phyloP scores from a whole-genome alignment of 2,113 vertebrate genomes.

The Casuarius casuarius region DNA sequence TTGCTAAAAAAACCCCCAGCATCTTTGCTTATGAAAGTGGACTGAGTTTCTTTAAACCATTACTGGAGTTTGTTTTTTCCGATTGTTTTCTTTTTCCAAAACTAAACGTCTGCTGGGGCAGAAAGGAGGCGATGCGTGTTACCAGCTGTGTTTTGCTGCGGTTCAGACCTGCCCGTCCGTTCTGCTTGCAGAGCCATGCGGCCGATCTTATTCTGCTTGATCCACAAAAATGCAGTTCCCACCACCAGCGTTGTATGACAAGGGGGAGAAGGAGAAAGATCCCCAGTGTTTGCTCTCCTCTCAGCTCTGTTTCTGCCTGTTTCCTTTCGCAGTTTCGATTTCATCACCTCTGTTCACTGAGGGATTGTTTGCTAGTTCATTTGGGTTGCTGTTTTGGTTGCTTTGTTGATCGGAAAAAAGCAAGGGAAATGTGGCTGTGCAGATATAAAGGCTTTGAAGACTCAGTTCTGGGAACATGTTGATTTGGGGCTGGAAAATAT shows the following conservation, averaged over 20 bases:
- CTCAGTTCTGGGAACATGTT: constrained; percentile 32
- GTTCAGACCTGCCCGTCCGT: no score
- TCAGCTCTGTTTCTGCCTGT: not conserved
- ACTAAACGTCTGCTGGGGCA: not conserved
- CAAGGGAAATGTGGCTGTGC: not conserved
- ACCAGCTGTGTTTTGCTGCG: rapidly evolving
- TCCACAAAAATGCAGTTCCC: not conserved
- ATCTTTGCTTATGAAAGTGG: not conserved
- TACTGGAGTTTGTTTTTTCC: not conserved
- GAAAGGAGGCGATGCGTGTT: not conserved
- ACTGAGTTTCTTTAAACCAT: not conserved
- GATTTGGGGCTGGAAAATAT: not conserved
- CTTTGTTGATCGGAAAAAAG: constrained; percentile 49
- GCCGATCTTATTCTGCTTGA: rapidly evolving
- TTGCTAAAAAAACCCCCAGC: no score
- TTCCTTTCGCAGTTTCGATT: constrained; percentile 35
- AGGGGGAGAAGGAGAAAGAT: not conserved
- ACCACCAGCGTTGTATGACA: rapidly evolving
- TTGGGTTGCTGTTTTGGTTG: not conserved
- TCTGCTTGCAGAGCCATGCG: not conserved
- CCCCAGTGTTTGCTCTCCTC: not conserved
- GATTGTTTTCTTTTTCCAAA: not conserved
- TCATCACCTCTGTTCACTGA: not conserved
- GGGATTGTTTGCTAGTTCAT: not conserved
- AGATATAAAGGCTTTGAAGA: not conserved